Conservation (phyloP, 2,113 vertebrate genomes). For the Eleginops maclovinus region DNA sequence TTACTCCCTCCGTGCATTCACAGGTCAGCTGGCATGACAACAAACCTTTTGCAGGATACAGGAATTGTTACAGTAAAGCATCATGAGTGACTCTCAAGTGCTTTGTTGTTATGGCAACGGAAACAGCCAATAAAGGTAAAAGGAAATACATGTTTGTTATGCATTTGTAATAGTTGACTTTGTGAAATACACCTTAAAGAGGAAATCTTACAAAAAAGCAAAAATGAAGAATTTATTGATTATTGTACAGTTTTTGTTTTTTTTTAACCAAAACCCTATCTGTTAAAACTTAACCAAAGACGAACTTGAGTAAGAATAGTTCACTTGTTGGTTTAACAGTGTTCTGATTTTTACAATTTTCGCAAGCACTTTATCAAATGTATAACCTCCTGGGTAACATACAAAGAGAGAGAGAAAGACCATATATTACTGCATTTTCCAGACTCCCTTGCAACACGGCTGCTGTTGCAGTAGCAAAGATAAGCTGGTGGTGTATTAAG, state of each 20-base stretch:
- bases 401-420: not conserved
- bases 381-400: not conserved
- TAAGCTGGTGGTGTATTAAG: slow-evolving; percentile 56
- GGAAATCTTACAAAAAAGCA: not conserved
- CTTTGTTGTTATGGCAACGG: slow-evolving; percentile 34
- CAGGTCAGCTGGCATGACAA: slow-evolving; percentile 64
- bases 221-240: not conserved
- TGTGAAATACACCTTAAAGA: not conserved
- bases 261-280: not conserved
- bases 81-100: not conserved
- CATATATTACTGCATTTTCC: slow-evolving; percentile 33
- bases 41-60: slow-evolving; percentile 52
- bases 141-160: slow-evolving; percentile 5
- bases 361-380: not conserved
- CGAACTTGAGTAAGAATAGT: not conserved
- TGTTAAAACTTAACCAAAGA: not conserved
- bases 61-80: slow-evolving; percentile 29
- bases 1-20: slow-evolving; percentile 35
- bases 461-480: slow-evolving; percentile 18
- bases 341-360: not conserved
- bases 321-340: not conserved
- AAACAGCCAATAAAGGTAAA: slow-evolving; percentile 1
- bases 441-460: slow-evolving; percentile 54
- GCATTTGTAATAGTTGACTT: not conserved
- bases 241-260: not conserved